Conservation (phyloP, 1,140 invertebrate species). For the Plodia interpunctella region DNA sequence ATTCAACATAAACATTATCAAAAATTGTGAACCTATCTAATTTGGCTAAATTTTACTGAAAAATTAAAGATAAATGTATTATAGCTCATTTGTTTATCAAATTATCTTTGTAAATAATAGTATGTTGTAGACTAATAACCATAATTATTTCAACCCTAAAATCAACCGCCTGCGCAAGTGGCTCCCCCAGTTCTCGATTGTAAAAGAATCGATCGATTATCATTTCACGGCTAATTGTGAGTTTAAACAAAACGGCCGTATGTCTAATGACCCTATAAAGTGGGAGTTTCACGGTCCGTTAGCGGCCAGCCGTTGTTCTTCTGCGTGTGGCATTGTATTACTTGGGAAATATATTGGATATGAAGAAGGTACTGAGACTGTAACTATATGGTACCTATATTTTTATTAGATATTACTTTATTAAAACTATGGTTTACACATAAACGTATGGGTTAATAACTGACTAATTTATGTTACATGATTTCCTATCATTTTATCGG, state of each 20-base stretch:
- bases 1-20: too few species aligned
- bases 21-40: too few species aligned
- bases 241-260: constrained; percentile 52
- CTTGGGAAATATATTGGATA: neutral
- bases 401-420: too few species aligned
- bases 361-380: neutral
- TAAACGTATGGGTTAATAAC: too few species aligned
- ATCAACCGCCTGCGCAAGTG: neutral
- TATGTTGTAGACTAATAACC: neutral
- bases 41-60: too few species aligned
- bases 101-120: too few species aligned
- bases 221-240: constrained; percentile 69
- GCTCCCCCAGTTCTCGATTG: neutral
- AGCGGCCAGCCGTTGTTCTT: constrained; percentile 32
- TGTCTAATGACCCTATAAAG: constrained; percentile 68
- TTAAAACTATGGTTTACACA: too few species aligned
- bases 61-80: too few species aligned
- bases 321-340: neutral
- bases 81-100: too few species aligned
- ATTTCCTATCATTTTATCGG: too few species aligned
- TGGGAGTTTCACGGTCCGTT: constrained; percentile 60
- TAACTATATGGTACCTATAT: too few species aligned
- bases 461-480: too few species aligned
- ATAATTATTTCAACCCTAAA: neutral
- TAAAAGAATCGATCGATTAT: constrained; percentile 58